Evolutionary conservation across 2,888 invertebrate genomes (phyloP).

Genomic region (Onthophagus sagittarius): DNA sequence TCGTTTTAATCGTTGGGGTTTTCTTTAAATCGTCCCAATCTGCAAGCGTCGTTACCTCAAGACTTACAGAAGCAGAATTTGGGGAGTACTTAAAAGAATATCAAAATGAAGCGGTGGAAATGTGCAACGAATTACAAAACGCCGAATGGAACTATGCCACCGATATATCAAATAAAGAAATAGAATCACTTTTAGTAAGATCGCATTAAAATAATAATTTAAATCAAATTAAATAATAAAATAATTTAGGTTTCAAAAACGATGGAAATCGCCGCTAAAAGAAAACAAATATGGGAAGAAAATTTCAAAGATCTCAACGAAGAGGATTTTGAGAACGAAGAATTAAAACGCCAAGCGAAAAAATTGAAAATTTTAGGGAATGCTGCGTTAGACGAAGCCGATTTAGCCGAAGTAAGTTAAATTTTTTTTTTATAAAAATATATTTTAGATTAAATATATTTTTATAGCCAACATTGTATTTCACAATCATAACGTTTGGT

Average conservation of each 20-base stretch:
- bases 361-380: conserved; percentile 49
- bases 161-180: conserved; percentile 37
- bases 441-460: no score
- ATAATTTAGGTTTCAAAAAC: conserved; percentile 34
- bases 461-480: no score
- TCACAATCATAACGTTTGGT: background rate
- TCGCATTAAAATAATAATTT: background rate
- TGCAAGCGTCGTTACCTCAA: background rate
- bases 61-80: background rate
- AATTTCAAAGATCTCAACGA: conserved; percentile 41
- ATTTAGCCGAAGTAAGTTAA: conserved; percentile 41
- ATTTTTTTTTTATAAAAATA: no score
- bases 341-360: conserved; percentile 46
- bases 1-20: background rate
- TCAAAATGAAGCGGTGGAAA: conserved; percentile 30
- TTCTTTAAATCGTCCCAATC: background rate
- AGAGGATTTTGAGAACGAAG: conserved; percentile 44
- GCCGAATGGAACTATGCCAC: conserved; percentile 44
- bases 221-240: conserved; percentile 15
- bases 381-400: conserved; percentile 44
- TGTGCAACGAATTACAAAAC: conserved; percentile 39
- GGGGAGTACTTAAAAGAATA: background rate
- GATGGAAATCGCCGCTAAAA: conserved; percentile 37
- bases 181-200: conserved; percentile 25
- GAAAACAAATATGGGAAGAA: conserved; percentile 45